Evolutionary conservation across 2,113 vertebrate species (phyloP).

Genomic region (Capreolus pygargus): DNA sequence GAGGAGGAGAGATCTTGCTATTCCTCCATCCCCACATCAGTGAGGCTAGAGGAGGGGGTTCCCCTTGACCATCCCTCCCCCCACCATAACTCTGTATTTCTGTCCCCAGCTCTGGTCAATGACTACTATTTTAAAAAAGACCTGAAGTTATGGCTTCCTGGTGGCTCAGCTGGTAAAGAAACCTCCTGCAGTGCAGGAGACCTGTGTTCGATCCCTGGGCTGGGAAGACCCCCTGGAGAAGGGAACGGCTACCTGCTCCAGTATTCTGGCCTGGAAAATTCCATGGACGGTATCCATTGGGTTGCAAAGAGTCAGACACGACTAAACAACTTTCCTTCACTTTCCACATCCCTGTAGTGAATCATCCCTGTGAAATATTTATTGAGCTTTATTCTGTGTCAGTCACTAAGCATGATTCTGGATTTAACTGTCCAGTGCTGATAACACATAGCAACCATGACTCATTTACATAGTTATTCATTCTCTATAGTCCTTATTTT

Average conservation of each 20-base stretch:
- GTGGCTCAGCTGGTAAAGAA: background rate
- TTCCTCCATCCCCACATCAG: slow-evolving; percentile 63
- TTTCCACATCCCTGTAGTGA: background rate
- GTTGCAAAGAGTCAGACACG: background rate
- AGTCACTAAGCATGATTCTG: background rate
- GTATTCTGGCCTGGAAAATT: background rate
- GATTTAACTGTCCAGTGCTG: background rate
- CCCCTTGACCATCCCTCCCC: background rate
- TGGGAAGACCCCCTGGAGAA: background rate
- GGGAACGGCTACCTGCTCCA: background rate
- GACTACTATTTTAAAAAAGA: background rate
- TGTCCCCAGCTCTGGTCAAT: slow-evolving; percentile 75
- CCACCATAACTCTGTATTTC: slow-evolving; percentile 69
- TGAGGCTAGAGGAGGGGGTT: slow-evolving; percentile 59
- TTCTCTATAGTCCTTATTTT: background rate
- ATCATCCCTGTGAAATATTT: background rate
- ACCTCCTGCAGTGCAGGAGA: accelerated
- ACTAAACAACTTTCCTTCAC: background rate
- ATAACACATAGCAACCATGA: background rate
- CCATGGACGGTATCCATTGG: background rate
- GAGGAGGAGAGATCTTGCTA: slow-evolving; percentile 52
- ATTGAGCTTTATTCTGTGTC: background rate
- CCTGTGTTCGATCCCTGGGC: background rate
- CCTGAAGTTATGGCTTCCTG: background rate
- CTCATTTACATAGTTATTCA: background rate